These are phyloP conservation scores for Drusus annulatus DNA, from an alignment of 1,140 invertebrate species.

Conservation along the genomic window DNA sequence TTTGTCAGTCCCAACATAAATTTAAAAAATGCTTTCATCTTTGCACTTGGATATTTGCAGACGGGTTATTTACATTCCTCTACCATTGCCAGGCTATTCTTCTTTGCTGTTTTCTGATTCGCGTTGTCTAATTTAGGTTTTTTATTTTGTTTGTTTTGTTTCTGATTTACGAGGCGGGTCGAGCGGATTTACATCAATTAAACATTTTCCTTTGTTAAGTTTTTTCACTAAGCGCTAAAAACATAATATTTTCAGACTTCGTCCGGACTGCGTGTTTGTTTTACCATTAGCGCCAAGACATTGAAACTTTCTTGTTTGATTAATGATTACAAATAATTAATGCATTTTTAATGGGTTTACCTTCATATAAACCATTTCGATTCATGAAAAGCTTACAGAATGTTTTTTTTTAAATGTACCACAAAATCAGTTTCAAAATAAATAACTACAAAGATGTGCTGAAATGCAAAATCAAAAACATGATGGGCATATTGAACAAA, in stretches of 20 bases:
- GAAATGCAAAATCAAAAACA: too few species aligned
- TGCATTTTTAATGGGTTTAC: too few species aligned
- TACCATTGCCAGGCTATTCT: slow-evolving; percentile 25
- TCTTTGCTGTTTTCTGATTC: slow-evolving; percentile 33
- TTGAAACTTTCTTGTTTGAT: not conserved
- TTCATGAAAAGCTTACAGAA: too few species aligned
- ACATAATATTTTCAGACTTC: slow-evolving; percentile 22
- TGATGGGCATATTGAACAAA: too few species aligned
- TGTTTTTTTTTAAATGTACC: too few species aligned
- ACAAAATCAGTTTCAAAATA: too few species aligned
- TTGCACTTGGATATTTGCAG: not conserved
- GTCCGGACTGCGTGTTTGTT: slow-evolving; percentile 1
- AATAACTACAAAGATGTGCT: too few species aligned
- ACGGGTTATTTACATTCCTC: slow-evolving; percentile 51
- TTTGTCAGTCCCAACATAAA: too few species aligned
- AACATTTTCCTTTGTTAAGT: slow-evolving; percentile 48
- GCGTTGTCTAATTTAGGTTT: slow-evolving; percentile 9
- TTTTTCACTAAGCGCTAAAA: slow-evolving; percentile 31
- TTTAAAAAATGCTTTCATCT: not conserved
- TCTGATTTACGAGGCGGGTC: slow-evolving; percentile 45
- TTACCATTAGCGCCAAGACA: not conserved
- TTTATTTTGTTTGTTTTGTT: slow-evolving; percentile 1
- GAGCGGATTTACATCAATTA: slow-evolving; percentile 57
- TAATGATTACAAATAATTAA: too few species aligned
- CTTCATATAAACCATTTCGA: too few species aligned